Percentiles rank a stretch among this genome's conserved stretches.
These are phyloP conservation scores for Dallia pectoralis DNA, from an alignment of 2,797 vertebrate species.

Conservation along the genomic window DNA sequence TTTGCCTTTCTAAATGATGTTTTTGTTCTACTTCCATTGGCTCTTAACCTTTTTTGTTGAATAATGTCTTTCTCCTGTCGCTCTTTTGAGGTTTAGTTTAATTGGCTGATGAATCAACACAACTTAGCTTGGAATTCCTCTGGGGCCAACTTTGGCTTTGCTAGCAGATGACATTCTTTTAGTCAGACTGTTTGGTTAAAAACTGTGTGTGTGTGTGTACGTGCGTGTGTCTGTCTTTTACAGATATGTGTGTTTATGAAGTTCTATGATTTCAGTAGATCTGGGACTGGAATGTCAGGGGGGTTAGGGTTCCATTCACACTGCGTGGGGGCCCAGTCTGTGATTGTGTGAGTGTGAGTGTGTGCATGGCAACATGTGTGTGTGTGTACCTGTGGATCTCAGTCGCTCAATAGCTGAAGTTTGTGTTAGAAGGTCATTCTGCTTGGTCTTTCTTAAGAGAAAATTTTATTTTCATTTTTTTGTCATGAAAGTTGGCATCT, in stretches of 20 bases:
- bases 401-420: not conserved
- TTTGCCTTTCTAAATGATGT: constrained; percentile 43
- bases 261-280: constrained; percentile 56
- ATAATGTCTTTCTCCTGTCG: constrained; percentile 62
- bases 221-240: not conserved
- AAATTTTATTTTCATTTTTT: no score
- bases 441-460: no score
- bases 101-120: constrained; percentile 54
- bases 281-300: constrained; percentile 59
- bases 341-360: constrained; percentile 34
- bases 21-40: constrained; percentile 35
- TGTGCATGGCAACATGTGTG: constrained; percentile 29
- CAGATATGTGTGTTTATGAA: constrained; percentile 27
- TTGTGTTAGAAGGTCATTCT: no score
- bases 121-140: constrained; percentile 51
- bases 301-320: constrained; percentile 49
- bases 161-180: constrained; percentile 43
- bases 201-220: not conserved
- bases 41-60: constrained; percentile 62
- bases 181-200: constrained; percentile 50
- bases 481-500: no score
- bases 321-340: constrained; percentile 19
- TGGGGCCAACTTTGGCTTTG: constrained; percentile 48
- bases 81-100: constrained; percentile 52
- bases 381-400: constrained; percentile 48